Evolutionary conservation across 2,797 vertebrate genomes (phyloP), one percentile per base, ranked within the genome.

Genomic region (Hafferia zeledoni): DNA sequence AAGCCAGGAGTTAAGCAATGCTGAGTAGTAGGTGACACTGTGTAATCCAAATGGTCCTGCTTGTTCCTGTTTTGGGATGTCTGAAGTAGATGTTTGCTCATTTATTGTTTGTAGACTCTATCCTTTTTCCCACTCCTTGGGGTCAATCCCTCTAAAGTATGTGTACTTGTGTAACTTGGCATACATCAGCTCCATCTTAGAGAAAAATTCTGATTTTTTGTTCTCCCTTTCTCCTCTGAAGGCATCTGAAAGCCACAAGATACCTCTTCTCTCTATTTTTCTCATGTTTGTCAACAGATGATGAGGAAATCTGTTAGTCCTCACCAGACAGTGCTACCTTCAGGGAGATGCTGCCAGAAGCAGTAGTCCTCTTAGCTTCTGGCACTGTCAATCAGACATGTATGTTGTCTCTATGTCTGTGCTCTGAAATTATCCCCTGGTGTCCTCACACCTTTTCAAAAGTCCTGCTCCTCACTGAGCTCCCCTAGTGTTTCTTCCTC

Each of bases 1-100:
- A 80, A 77, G 68, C 81, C 82, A 84, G 68, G 68, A 86, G n/a
- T 64, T 93, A 87, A 87, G 60, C 53, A 92, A 68, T 6, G 3
- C 19, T 74, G 81, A 90, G 65, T 89, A 88, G 76, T 74, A 90
- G 70, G 70, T 81, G 63, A 28, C 18, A 46, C 41, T 63, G 12
- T 59, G 39, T 22, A 59, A 33, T 70, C 69, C 25, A 28, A 69
- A 35, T 33, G 67, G 43, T 79, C 30, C 52, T 56, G 20, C 14
- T 91, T 52, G 11, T 70, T 90, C 31, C 31, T 77, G n/a, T 53
- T 94, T 80, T 27, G 35, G 37, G 52, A 52, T 74, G 52, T 52
- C 41, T 79, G 70, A 79, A 83, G 67, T 63, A 77, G 37, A 67
- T 52, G 13, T 18, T 31, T 56, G 13, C 37, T 63, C 77, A 30